These are phyloP conservation scores for Tethya wilhelma DNA, from an alignment of 37 sponge, comb jelly and placozoan species.

Conservation along the genomic window DNA sequence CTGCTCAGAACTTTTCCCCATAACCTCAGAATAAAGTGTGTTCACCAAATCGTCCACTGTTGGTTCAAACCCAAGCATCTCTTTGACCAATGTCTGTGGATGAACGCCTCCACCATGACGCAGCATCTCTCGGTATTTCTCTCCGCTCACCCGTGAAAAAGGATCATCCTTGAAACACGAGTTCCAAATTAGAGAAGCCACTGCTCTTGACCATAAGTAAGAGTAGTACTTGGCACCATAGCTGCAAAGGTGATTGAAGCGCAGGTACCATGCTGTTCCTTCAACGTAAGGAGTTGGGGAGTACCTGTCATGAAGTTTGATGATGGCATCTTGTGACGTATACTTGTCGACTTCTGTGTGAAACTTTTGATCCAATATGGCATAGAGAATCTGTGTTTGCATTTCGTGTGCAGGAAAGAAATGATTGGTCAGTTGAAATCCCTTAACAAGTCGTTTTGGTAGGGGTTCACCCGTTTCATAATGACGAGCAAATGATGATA, in stretches of 20 bases:
- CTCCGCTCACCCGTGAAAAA: slow-evolving; percentile 67
- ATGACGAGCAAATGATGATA: slow-evolving; percentile 69
- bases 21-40: slow-evolving; percentile 33
- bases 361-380: slow-evolving; percentile 72
- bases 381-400: slow-evolving; percentile 72
- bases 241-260: slow-evolving; percentile 83
- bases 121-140: slow-evolving; percentile 59
- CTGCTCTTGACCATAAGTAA: slow-evolving; percentile 89
- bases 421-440: slow-evolving; percentile 13
- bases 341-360: slow-evolving; percentile 42
- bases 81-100: slow-evolving; percentile 55
- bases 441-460: slow-evolving; percentile 5
- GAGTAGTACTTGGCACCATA: slow-evolving; percentile 95
- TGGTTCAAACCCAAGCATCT: slow-evolving; percentile 79
- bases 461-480: slow-evolving; percentile 35
- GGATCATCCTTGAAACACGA: slow-evolving; percentile 80
- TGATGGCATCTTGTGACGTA: slow-evolving; percentile 10
- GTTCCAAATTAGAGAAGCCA: slow-evolving; percentile 85
- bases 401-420: slow-evolving; percentile 68
- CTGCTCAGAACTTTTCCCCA: neutral
- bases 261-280: slow-evolving; percentile 69
- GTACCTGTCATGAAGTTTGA: slow-evolving; percentile 47
- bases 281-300: slow-evolving; percentile 28
- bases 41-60: slow-evolving; percentile 67
- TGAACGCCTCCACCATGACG: slow-evolving; percentile 68